These are phyloP conservation scores for Cheirogaleus major DNA, from an alignment of 2,797 vertebrate genomes.

Conservation along the genomic window DNA sequence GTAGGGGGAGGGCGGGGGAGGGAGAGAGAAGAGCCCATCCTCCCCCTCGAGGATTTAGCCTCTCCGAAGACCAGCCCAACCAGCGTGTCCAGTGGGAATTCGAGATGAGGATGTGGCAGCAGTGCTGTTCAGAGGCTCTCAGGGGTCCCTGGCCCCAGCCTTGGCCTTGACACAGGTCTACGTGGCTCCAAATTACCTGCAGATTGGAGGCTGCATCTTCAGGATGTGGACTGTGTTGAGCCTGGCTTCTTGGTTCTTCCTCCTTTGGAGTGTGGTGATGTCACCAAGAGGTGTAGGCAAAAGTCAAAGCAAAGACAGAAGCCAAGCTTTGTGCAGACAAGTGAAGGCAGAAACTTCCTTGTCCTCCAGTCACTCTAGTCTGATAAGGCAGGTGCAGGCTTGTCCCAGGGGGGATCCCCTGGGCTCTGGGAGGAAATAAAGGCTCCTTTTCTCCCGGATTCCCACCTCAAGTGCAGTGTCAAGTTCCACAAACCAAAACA, in stretches of 20 bases:
- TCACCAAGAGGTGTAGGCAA: not conserved
- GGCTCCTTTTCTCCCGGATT: not conserved
- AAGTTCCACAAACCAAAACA: not conserved
- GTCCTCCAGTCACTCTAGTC: not conserved
- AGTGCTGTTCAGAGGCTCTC: not conserved
- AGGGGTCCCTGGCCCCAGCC: not conserved
- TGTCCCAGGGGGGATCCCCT: accelerated
- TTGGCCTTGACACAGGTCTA: not conserved
- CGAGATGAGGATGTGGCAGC: not conserved
- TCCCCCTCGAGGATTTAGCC: no score
- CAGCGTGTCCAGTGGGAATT: not conserved
- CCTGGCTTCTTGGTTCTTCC: not conserved
- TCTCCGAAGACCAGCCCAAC: not conserved
- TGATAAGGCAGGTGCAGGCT: not conserved
- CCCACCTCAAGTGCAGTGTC: not conserved
- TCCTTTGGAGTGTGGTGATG: not conserved
- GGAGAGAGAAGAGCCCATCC: not conserved
- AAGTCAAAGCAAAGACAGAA: not conserved
- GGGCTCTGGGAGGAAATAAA: not conserved
- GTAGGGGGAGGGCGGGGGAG: not conserved
- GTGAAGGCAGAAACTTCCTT: not conserved
- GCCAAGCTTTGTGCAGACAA: not conserved
- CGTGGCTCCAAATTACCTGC: not conserved
- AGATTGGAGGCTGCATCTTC: not conserved
- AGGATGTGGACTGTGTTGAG: not conserved